These are phyloP conservation scores for Petaurus breviceps DNA, from an alignment of 2,113 vertebrate species.

Conservation along the genomic window DNA sequence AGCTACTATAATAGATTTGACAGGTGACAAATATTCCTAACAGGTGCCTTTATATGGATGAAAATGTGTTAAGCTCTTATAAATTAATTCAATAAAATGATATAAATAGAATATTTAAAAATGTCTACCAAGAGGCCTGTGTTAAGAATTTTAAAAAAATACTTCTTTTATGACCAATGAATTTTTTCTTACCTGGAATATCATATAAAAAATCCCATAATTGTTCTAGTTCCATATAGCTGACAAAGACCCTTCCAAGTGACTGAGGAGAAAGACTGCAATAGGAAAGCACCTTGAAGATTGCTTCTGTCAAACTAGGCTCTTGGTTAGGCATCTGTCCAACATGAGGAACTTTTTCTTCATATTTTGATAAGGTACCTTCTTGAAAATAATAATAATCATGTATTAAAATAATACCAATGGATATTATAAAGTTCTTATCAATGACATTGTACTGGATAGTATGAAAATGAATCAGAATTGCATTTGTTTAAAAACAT, in stretches of 20 bases:
- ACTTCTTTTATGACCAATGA: constrained; percentile 17
- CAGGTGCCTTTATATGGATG: constrained; percentile 25
- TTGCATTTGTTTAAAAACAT: constrained; percentile 55
- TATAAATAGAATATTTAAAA: constrained; percentile 40
- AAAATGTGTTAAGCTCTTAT: constrained; percentile 12
- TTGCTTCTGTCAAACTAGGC: constrained; percentile 83
- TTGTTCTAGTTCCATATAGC: constrained; percentile 89
- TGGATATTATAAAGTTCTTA: not conserved
- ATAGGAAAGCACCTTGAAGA: constrained; percentile 89
- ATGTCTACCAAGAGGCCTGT: constrained; percentile 7
- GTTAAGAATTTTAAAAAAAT: constrained; percentile 13
- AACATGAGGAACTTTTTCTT: constrained; percentile 60
- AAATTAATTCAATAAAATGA: constrained; percentile 43
- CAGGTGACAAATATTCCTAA: constrained; percentile 21
- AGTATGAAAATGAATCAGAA: constrained; percentile 32
- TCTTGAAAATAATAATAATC: constrained; percentile 78
- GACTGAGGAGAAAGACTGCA: constrained; percentile 88
- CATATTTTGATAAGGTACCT: constrained; percentile 47
- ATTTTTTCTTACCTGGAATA: constrained; percentile 88
- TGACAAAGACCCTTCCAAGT: constrained; percentile 89
- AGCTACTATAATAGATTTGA: not conserved
- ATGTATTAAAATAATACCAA: constrained; percentile 42
- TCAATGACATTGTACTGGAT: constrained; percentile 21
- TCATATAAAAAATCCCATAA: constrained; percentile 91
- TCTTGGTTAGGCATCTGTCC: constrained; percentile 67